These are phyloP conservation scores for Arctopsyche grandis DNA, from an alignment of 1,140 invertebrate species.

Conservation along the genomic window DNA sequence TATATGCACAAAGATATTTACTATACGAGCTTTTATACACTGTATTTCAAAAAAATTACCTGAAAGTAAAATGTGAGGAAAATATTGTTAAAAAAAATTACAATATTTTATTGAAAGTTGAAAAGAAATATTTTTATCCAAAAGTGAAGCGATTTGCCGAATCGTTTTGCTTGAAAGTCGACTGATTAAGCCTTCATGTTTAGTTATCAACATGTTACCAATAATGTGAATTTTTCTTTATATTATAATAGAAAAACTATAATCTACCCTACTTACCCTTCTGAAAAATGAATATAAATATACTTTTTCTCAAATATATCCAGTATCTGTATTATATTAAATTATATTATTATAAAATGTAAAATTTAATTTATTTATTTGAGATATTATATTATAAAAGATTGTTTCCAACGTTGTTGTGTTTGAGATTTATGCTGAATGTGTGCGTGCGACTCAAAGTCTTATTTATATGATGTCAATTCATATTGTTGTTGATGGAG, in stretches of 20 bases:
- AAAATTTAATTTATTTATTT: slow-evolving; percentile 4
- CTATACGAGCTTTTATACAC: too few species aligned
- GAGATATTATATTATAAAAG: not conserved
- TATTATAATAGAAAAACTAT: too few species aligned
- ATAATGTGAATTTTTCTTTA: not conserved
- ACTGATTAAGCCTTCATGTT: not conserved
- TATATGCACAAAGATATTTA: too few species aligned
- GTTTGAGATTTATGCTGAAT: slow-evolving; percentile 3
- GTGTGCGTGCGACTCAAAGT: not conserved
- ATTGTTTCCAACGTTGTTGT: not conserved
- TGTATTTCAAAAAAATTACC: too few species aligned
- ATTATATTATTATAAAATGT: too few species aligned
- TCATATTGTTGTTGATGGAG: not conserved
- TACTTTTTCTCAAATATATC: not conserved
- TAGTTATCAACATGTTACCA: slow-evolving; percentile 10
- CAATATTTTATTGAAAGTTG: not conserved
- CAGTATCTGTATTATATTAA: not conserved
- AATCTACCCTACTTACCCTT: too few species aligned
- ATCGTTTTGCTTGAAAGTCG: not conserved
- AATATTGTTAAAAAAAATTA: too few species aligned
- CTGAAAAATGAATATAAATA: not conserved
- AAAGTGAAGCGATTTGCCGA: not conserved
- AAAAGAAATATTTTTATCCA: not conserved
- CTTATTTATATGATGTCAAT: not conserved
- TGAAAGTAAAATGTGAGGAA: too few species aligned